Percentiles rank a stretch among this genome's conserved stretches.
These are phyloP conservation scores for Nomada lathburiana DNA, from an alignment of 2,888 invertebrate genomes.

Conservation along the genomic window DNA sequence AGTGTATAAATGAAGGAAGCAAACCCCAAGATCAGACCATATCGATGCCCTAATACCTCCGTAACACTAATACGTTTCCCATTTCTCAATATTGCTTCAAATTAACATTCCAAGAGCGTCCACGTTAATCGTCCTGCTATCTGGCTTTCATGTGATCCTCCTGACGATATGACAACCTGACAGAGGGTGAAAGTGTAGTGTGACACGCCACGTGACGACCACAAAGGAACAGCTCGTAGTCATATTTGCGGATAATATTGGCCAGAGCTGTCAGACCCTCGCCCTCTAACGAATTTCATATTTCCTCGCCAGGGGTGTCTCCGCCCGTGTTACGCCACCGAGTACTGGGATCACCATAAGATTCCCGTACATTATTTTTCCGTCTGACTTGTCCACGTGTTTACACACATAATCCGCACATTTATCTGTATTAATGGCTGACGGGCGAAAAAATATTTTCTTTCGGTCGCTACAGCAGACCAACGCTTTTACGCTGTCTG, in stretches of 20 bases:
- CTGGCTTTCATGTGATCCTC: slow-evolving; percentile 35
- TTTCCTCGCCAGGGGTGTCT: slow-evolving; percentile 59
- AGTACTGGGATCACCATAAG: slow-evolving; percentile 46
- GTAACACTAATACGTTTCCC: not conserved
- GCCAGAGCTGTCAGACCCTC: slow-evolving; percentile 75
- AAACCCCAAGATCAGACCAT: not conserved
- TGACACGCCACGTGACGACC: slow-evolving; percentile 50
- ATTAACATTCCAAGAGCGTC: slow-evolving; percentile 49
- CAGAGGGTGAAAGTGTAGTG: slow-evolving; percentile 55
- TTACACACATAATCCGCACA: slow-evolving; percentile 68
- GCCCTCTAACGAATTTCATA: slow-evolving; percentile 71
- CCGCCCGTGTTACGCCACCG: slow-evolving; percentile 49
- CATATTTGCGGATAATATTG: slow-evolving; percentile 81
- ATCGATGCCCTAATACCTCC: not conserved
- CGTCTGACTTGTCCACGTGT: slow-evolving; percentile 56
- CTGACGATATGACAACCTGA: slow-evolving; percentile 35
- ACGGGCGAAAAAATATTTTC: slow-evolving; percentile 58
- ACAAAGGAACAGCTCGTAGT: slow-evolving; percentile 63
- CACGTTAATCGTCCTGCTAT: slow-evolving; percentile 53
- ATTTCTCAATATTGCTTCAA: slow-evolving; percentile 2
- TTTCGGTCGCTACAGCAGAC: slow-evolving; percentile 1
- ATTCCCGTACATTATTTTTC: slow-evolving; percentile 63
- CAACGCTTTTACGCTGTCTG: not conserved
- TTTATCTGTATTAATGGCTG: slow-evolving; percentile 60
- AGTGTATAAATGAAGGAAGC: not conserved